Conservation (phyloP, 92 coral and sea anemone genomes). For the Chrysogorgia sp. region DNA sequence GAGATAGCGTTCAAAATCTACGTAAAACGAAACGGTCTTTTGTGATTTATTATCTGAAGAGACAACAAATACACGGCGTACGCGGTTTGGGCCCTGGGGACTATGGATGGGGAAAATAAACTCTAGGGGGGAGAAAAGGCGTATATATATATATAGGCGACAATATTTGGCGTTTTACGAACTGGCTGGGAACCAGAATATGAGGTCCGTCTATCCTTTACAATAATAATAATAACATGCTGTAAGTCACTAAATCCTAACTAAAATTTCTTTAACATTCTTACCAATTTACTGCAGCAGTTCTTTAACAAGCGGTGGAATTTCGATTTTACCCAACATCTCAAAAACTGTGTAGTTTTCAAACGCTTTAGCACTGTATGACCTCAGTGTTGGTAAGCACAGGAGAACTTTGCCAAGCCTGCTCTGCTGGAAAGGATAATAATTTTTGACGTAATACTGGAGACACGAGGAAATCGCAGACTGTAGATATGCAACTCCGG, state of each 20-base stretch:
- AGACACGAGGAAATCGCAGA: conserved; percentile 73
- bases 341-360: conserved; percentile 93
- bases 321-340: conserved; percentile 92
- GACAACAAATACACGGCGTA: too few relatives aligned
- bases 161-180: too few relatives aligned
- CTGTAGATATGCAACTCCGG: conserved; percentile 76
- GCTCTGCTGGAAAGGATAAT: conserved; percentile 70
- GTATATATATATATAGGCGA: too few relatives aligned
- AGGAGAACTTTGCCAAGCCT: conserved; percentile 91
- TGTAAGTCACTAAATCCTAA: background rate
- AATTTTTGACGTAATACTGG: conserved; percentile 70
- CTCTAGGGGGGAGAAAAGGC: too few relatives aligned
- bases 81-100: too few relatives aligned
- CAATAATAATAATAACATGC: too few relatives aligned
- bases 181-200: too few relatives aligned
- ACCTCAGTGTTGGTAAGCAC: conserved; percentile 87
- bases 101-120: too few relatives aligned
- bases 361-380: conserved; percentile 88
- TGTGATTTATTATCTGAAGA: too few relatives aligned
- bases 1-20: too few relatives aligned
- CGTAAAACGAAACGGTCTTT: too few relatives aligned
- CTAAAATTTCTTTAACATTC: background rate
- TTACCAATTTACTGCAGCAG: conserved; percentile 68
- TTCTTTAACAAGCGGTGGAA: conserved; percentile 96
- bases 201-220: too few relatives aligned